Conservation (phyloP, 1,140 invertebrate genomes). For the Cyrtorhinus lividipennis region DNA sequence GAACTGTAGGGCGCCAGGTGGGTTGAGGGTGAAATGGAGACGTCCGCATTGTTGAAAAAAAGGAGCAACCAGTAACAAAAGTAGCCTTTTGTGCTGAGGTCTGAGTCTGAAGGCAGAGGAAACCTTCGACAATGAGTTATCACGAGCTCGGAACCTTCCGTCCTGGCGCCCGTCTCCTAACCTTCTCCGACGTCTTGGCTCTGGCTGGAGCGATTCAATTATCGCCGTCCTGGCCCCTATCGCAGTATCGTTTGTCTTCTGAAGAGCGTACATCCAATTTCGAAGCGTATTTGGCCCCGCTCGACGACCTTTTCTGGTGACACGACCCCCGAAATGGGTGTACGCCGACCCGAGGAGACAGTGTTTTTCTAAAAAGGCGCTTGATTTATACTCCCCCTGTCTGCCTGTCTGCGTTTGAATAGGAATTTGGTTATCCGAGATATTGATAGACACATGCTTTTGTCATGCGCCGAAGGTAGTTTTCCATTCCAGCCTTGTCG, state of each 20-base stretch:
- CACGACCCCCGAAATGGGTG: no score
- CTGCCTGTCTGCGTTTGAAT: no score
- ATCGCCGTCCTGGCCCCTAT: background rate
- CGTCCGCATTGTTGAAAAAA: background rate
- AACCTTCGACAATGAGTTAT: conserved; percentile 16
- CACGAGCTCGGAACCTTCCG: conserved; percentile 12
- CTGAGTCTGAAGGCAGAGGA: background rate
- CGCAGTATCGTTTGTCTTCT: background rate
- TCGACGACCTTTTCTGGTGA: no score
- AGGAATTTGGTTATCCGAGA: no score
- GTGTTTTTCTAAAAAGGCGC: no score
- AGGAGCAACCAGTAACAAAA: background rate
- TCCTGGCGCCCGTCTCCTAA: conserved; percentile 3
- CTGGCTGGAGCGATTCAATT: conserved; percentile 1
- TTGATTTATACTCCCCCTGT: no score
- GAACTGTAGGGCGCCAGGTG: background rate
- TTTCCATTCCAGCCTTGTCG: no score
- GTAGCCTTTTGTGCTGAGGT: background rate
- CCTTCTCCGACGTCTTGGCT: conserved; percentile 21
- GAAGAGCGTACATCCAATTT: no score
- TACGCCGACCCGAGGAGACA: no score
- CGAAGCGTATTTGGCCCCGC: no score
- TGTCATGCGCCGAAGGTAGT: no score
- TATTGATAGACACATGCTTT: no score
- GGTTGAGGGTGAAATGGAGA: conserved; percentile 2